Conservation (phyloP, 2,888 invertebrate species). For the Phaedon cochleariae region DNA sequence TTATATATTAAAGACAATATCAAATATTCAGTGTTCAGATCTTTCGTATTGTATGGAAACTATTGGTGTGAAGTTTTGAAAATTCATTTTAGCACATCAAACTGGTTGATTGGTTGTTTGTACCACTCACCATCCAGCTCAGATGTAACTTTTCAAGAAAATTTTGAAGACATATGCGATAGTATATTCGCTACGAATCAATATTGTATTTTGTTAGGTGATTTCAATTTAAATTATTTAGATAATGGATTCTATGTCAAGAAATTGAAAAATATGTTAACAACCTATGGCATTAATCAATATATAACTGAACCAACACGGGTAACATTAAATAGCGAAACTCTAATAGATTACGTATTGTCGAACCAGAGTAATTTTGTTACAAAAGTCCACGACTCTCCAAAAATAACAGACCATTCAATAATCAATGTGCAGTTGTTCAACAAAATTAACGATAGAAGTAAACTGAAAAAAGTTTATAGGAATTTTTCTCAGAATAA, state of each 20-base stretch:
- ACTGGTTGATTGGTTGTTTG: not conserved
- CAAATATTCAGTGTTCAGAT: not conserved
- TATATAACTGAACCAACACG: not conserved
- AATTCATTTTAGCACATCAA: not conserved
- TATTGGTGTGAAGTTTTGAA: constrained; percentile 5
- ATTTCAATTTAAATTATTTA: not conserved
- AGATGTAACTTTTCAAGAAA: not conserved
- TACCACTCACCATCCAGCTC: not conserved
- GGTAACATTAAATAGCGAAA: not conserved
- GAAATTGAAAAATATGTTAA: not conserved
- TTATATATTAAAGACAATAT: not conserved
- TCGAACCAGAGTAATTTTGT: not conserved
- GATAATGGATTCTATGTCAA: too few relatives aligned
- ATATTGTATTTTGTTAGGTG: not conserved
- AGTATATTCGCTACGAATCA: not conserved
- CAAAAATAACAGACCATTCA: not conserved
- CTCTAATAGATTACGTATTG: not conserved
- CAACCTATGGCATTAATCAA: not conserved
- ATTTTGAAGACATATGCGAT: not conserved
- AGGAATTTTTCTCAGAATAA: too few relatives aligned
- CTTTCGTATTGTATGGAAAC: not conserved
- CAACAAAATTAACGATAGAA: too few relatives aligned
- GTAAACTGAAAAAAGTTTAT: too few relatives aligned
- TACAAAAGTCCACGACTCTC: not conserved
- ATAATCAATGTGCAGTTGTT: not conserved